These are phyloP conservation scores for Luperina nickerlii DNA, from an alignment of 2,888 invertebrate genomes.

Conservation along the genomic window DNA sequence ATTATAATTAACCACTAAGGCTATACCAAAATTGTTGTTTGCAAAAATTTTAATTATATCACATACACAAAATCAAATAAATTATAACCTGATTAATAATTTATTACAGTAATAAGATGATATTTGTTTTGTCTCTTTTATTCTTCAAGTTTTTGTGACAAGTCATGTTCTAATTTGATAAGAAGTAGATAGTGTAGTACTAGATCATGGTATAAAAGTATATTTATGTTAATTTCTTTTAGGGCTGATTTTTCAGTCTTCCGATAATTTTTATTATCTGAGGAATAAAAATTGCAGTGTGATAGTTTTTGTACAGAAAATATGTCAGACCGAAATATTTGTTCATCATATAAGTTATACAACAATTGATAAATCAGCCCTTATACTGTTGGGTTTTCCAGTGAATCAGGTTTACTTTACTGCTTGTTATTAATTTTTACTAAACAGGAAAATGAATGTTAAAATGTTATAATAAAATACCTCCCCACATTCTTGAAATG, in stretches of 20 bases:
- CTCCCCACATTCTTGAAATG: no score
- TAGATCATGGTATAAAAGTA: slow-evolving; percentile 1
- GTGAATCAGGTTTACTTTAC: neutral
- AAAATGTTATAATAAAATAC: no score
- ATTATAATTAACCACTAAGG: neutral
- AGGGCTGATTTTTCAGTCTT: no score
- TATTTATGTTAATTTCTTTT: neutral
- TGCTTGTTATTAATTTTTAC: neutral
- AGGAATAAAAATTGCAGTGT: no score
- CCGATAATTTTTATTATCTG: no score
- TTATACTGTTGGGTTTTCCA: neutral
- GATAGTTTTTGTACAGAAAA: no score
- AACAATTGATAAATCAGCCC: no score
- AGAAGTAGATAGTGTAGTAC: slow-evolving; percentile 3
- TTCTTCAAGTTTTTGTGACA: neutral
- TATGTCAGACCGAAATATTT: no score
- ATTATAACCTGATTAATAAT: neutral
- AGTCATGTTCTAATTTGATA: slow-evolving; percentile 11
- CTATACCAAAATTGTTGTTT: neutral
- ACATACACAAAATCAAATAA: neutral
- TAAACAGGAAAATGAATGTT: neutral
- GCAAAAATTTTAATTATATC: neutral
- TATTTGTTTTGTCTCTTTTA: slow-evolving; percentile 17
- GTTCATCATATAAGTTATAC: no score
- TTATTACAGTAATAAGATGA: slow-evolving; percentile 5